Evolutionary conservation across 2,113 vertebrate species (phyloP).

Genomic region (Tringa solitaria): DNA sequence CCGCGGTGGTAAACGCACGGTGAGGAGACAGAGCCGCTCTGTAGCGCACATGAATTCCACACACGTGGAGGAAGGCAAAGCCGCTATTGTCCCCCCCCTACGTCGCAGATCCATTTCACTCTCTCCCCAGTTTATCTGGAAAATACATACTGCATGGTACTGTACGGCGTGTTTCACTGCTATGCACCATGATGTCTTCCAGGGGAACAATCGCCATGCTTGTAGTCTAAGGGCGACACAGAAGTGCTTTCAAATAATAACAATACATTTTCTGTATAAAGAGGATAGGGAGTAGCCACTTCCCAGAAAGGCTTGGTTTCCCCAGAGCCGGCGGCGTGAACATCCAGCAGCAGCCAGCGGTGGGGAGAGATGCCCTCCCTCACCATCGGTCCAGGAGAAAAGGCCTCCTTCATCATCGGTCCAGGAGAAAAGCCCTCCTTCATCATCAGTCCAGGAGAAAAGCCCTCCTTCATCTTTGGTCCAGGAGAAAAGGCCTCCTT

Average conservation of each 20-base stretch:
- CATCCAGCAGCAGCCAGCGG: conserved; percentile 51
- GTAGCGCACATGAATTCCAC: conserved; percentile 45
- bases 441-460: conserved; percentile 1
- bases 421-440: conserved; percentile 34
- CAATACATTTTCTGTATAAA: conserved; percentile 71
- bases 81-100: conserved; percentile 44
- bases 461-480: background rate
- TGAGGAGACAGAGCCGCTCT: conserved; percentile 49
- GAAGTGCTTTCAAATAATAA: conserved; percentile 72
- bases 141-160: conserved; percentile 64
- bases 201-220: conserved; percentile 57
- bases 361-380: conserved; percentile 20
- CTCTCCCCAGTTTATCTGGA: conserved; percentile 49
- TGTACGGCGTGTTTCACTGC: conserved; percentile 68
- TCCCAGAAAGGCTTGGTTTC: conserved; percentile 68
- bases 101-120: conserved; percentile 39
- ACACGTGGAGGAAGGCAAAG: conserved; percentile 57
- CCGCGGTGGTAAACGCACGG: conserved; percentile 33
- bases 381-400: background rate
- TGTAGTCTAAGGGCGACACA: conserved; percentile 69
- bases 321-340: conserved; percentile 48
- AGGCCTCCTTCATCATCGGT: background rate
- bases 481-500: conserved; percentile 33
- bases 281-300: conserved; percentile 68
- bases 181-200: conserved; percentile 68